phyloP scores from a whole-genome alignment of 2,113 vertebrate species.

The Pagrus major region DNA sequence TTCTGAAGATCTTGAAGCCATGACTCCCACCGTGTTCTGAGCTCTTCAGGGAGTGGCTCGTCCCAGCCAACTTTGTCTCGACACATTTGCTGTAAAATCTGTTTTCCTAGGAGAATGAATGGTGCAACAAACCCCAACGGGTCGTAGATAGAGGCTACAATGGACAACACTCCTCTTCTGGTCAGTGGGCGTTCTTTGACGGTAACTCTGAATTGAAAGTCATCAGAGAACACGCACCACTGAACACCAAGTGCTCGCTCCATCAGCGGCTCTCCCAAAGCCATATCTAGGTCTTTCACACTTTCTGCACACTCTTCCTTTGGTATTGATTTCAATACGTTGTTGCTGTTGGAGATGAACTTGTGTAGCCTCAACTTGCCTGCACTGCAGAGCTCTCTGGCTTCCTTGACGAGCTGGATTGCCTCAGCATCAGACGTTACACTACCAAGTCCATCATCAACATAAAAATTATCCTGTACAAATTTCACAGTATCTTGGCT shows the following conservation, averaged over 20 bases:
- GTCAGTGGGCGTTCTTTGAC: constrained; percentile 16
- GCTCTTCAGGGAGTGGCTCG: background rate
- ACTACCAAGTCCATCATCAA: no score
- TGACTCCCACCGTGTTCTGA: background rate
- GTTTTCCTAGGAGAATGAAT: background rate
- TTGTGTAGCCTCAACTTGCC: no score
- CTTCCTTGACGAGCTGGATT: no score
- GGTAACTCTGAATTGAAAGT: constrained; percentile 14
- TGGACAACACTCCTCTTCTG: constrained; percentile 24
- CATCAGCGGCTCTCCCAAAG: no score
- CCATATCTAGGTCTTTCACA: background rate
- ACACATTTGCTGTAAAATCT: no score
- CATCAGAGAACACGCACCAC: constrained; percentile 10
- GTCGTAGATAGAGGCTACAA: constrained; percentile 17
- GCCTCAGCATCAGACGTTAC: no score
- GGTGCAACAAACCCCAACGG: no score
- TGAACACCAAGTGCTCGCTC: no score
- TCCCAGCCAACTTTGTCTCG: no score
- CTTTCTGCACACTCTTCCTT: constrained; percentile 18
- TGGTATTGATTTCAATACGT: background rate
- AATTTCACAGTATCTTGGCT: no score
- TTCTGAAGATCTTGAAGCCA: constrained; percentile 19
- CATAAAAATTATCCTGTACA: no score
- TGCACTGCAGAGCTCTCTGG: no score
- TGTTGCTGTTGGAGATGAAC: background rate